Evolutionary conservation across 2,113 vertebrate species (phyloP), one percentile per base, ranked within the genome.

Genomic region (Festucalex cinctus): DNA sequence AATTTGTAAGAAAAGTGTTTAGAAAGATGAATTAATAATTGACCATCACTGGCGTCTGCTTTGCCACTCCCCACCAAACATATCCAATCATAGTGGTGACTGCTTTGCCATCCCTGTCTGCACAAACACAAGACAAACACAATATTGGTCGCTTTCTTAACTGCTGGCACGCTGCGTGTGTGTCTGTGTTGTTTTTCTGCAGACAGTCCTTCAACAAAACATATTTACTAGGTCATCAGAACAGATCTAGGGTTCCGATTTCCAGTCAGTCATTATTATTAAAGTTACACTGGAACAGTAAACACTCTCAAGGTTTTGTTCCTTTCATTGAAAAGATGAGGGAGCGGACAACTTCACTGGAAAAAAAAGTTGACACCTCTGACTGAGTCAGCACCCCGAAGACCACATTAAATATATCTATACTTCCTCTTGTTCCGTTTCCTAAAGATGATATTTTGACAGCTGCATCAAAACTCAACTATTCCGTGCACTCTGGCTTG

Each of bases 1-100:
- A 13, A 3, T 24, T 60, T 59, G 73, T 66, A 69, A 77, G 77
- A 79, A 16, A 39, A 20, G 8, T 76, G 80, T 83, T 80, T 65
- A 68, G 76, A 53, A 69, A 73, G 73, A 80, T 71, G 80, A 74
- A 81, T 53, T 77, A 89, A 89, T 89, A 81, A 89, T 87, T 86
- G 66, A 87, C 85, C 71, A 65, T 57, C 63, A 62, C 44, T 66
- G 87, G 74, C 79, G 73, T 66, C 81, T 39, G 63, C 32, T 59
- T 74, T 19, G 54, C 51, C 56, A 4, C 69, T 74, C 68, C 87
- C 87, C 69, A 77, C 76, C 19, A 35, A 20, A 28, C 48, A 68
- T 39, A 65, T 12, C 87, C 83, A 85, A 88, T 88, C 81, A 66
- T 64, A 83, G 54, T 9, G 43, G 37, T 8, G 63, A 28, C 26